phyloP scores from a whole-genome alignment of 1,140 invertebrate genomes.

The Cotesia vestalis region DNA sequence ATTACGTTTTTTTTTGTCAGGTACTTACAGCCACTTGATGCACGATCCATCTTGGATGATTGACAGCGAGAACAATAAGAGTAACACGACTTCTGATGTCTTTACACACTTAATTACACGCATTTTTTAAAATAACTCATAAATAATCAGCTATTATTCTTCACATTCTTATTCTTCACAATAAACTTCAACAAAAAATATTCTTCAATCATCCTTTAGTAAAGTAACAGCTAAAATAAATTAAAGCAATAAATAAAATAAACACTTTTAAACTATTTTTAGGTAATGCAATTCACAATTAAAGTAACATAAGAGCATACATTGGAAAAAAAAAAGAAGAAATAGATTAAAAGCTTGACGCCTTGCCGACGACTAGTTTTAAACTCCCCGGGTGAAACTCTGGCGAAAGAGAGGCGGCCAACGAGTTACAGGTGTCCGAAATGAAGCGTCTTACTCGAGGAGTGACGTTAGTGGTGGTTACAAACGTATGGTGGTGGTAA shows the following conservation, averaged over 20 bases:
- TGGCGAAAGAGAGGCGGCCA: slow-evolving; percentile 31
- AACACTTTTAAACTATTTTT: too few species aligned
- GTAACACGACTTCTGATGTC: slow-evolving; percentile 35
- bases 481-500: slow-evolving; percentile 27
- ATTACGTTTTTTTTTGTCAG: not conserved
- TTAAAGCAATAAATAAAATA: too few species aligned
- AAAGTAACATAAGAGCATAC: too few species aligned
- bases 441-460: slow-evolving; percentile 34
- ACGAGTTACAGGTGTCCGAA: slow-evolving; percentile 42
- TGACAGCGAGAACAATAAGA: slow-evolving; percentile 52
- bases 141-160: not conserved
- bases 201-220: slow-evolving; percentile 27
- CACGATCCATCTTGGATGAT: slow-evolving; percentile 54
- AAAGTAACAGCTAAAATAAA: too few species aligned
- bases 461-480: slow-evolving; percentile 31
- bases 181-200: not conserved
- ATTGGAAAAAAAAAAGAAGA: not conserved
- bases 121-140: slow-evolving; percentile 47
- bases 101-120: slow-evolving; percentile 49
- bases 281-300: too few species aligned
- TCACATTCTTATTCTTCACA: slow-evolving; percentile 14
- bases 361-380: slow-evolving; percentile 8
- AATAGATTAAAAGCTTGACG: slow-evolving; percentile 10
- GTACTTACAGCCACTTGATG: slow-evolving; percentile 67
- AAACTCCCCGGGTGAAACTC: not conserved